phyloP scores from a whole-genome alignment of 2,888 invertebrate genomes.

The Myopa testacea region DNA sequence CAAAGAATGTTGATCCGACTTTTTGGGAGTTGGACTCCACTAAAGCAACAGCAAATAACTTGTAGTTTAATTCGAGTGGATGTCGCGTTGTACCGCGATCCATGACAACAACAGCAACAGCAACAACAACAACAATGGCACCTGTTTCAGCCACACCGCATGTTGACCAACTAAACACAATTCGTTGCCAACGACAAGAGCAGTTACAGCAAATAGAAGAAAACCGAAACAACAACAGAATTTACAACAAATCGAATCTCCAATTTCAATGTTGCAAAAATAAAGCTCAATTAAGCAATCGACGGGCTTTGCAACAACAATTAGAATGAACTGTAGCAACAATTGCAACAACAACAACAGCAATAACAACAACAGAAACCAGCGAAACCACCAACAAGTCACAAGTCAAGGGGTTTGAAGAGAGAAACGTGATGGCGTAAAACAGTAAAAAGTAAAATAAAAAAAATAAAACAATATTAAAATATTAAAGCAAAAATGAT shows the following conservation, averaged over 20 bases:
- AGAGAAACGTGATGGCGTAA: no score
- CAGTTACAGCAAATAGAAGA: slow-evolving; percentile 48
- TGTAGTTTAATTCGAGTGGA: no score
- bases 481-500: no score
- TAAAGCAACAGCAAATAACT: neutral
- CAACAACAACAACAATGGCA: slow-evolving; percentile 41
- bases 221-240: slow-evolving; percentile 40
- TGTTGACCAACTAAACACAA: slow-evolving; percentile 21
- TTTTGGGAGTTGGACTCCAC: no score
- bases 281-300: slow-evolving; percentile 34
- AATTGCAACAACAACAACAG: no score
- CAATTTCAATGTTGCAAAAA: slow-evolving; percentile 25
- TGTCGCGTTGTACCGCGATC: neutral
- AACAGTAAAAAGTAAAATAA: no score
- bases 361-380: no score
- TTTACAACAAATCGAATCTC: slow-evolving; percentile 33
- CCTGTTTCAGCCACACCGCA: slow-evolving; percentile 14
- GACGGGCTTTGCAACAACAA: neutral
- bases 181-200: slow-evolving; percentile 14
- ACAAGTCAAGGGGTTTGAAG: no score
- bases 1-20: no score
- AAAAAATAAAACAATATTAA: no score
- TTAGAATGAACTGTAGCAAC: no score
- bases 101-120: slow-evolving; percentile 39
- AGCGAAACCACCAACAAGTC: no score